Percentiles rank a stretch among this genome's conserved stretches.
phyloP scores from a whole-genome alignment of 2,888 invertebrate genomes.

The Buathra laborator region DNA sequence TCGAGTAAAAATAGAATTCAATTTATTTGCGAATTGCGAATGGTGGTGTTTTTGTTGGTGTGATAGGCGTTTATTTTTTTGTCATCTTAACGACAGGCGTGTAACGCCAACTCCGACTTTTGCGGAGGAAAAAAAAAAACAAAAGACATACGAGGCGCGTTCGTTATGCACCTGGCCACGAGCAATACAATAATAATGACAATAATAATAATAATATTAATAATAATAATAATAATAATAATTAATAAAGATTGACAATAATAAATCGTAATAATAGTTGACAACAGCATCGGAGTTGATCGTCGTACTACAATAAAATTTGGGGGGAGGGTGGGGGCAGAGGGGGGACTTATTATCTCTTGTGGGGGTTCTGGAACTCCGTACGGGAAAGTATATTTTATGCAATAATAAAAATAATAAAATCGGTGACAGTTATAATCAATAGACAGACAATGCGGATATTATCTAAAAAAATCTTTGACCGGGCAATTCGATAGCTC shows the following conservation, averaged over 20 bases:
- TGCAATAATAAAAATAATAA: slow-evolving; percentile 51
- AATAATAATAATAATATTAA: slow-evolving; percentile 73
- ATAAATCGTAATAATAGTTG: slow-evolving; percentile 73
- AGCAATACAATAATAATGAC: slow-evolving; percentile 74
- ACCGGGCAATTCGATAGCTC: slow-evolving; percentile 50
- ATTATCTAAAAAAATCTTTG: slow-evolving; percentile 52
- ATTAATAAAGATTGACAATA: slow-evolving; percentile 76
- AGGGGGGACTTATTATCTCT: slow-evolving; percentile 7
- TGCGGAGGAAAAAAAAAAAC: slow-evolving; percentile 31
- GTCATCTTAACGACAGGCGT: slow-evolving; percentile 57
- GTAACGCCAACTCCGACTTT: slow-evolving; percentile 58
- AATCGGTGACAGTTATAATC: slow-evolving; percentile 39
- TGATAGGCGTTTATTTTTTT: slow-evolving; percentile 51
- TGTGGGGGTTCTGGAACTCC: background rate
- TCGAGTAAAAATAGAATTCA: slow-evolving; percentile 70
- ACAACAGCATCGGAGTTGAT: slow-evolving; percentile 67
- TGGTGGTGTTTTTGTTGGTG: slow-evolving; percentile 57
- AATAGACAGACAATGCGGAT: slow-evolving; percentile 48
- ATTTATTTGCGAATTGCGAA: slow-evolving; percentile 69
- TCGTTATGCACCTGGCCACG: slow-evolving; percentile 78
- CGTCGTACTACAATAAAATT: slow-evolving; percentile 64
- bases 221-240: slow-evolving; percentile 68
- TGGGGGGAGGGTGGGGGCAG: slow-evolving; percentile 21
- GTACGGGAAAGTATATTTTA: slow-evolving; percentile 42
- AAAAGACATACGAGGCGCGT: slow-evolving; percentile 63